Percentiles rank a stretch among this genome's conserved stretches.
phyloP scores from a whole-genome alignment of 2,888 invertebrate genomes.

The Pandemis corylana region DNA sequence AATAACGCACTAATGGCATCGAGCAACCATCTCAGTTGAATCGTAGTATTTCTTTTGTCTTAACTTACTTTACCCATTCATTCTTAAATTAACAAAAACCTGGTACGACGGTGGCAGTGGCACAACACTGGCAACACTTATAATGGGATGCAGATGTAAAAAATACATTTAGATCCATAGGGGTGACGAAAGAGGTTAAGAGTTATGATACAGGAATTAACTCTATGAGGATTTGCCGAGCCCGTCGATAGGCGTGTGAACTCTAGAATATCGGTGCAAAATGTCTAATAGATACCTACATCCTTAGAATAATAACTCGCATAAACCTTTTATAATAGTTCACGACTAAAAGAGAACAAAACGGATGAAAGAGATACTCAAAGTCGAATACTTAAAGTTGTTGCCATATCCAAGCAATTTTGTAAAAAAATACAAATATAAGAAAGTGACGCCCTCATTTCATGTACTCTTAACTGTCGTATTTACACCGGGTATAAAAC shows the following conservation, averaged over 20 bases:
- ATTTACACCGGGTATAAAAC: no score
- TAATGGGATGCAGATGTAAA: conserved; percentile 20
- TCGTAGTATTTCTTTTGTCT: not conserved
- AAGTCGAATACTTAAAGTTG: no score
- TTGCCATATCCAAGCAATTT: no score
- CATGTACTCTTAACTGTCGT: no score
- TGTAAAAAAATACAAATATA: not conserved
- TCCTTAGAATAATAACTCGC: not conserved
- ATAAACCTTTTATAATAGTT: not conserved
- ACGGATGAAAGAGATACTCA: not conserved
- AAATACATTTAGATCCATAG: conserved; percentile 24
- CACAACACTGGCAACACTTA: conserved; percentile 3
- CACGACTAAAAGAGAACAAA: not conserved
- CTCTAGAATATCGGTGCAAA: conserved; percentile 79
- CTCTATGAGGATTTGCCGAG: conserved; percentile 22
- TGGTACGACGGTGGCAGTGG: conserved; percentile 9
- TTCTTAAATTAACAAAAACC: not conserved
- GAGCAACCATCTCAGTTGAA: not conserved
- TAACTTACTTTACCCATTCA: not conserved
- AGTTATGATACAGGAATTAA: conserved; percentile 9
- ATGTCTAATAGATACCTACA: conserved; percentile 75
- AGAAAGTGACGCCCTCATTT: no score
- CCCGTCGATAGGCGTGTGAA: conserved; percentile 57
- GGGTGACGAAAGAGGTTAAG: conserved; percentile 13
- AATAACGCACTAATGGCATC: not conserved